Conservation (phyloP, 1,140 invertebrate species). For the Drosophila bocki region DNA sequence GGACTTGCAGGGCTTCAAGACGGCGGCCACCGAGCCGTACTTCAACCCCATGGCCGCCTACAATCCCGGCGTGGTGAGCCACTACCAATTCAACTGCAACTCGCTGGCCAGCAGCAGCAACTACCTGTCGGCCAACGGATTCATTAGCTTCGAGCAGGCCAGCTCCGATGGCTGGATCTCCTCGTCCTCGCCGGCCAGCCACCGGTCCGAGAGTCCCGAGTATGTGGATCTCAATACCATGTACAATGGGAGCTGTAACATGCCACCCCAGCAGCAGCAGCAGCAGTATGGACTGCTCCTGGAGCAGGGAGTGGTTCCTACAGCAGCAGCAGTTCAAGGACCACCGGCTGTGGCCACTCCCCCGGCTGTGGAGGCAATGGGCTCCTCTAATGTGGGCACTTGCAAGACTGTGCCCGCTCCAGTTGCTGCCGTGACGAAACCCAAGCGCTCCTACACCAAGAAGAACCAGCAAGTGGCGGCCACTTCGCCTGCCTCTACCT, state of each 20-base stretch:
- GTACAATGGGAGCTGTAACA: slow-evolving; percentile 54
- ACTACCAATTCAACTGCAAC: slow-evolving; percentile 74
- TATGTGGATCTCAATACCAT: slow-evolving; percentile 83
- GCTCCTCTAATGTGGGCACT: slow-evolving; percentile 75
- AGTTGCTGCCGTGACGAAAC: slow-evolving; percentile 25
- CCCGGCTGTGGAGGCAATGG: slow-evolving; percentile 53
- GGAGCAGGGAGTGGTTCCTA: slow-evolving; percentile 32
- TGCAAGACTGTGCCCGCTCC: slow-evolving; percentile 64
- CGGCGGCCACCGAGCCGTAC: slow-evolving; percentile 58
- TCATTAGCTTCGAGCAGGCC: slow-evolving; percentile 81
- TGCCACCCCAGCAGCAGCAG: slow-evolving; percentile 31
- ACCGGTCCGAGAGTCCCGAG: slow-evolving; percentile 87
- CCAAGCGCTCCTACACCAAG: slow-evolving; percentile 74
- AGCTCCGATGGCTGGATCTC: slow-evolving; percentile 87
- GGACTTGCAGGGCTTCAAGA: slow-evolving; percentile 80
- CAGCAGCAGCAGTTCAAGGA: slow-evolving; percentile 6
- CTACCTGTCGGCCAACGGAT: slow-evolving; percentile 73
- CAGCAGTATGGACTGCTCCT: slow-evolving; percentile 45
- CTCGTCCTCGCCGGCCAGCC: slow-evolving; percentile 87
- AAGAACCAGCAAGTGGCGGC: slow-evolving; percentile 52
- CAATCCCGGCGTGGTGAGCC: slow-evolving; percentile 65
- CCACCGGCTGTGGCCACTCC: slow-evolving; percentile 5
- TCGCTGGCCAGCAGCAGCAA: slow-evolving; percentile 69
- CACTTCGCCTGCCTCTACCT: neutral
- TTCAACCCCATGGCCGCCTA: slow-evolving; percentile 84